These are phyloP conservation scores for Chelonus insularis DNA, from an alignment of 1,140 invertebrate species.

Conservation along the genomic window DNA sequence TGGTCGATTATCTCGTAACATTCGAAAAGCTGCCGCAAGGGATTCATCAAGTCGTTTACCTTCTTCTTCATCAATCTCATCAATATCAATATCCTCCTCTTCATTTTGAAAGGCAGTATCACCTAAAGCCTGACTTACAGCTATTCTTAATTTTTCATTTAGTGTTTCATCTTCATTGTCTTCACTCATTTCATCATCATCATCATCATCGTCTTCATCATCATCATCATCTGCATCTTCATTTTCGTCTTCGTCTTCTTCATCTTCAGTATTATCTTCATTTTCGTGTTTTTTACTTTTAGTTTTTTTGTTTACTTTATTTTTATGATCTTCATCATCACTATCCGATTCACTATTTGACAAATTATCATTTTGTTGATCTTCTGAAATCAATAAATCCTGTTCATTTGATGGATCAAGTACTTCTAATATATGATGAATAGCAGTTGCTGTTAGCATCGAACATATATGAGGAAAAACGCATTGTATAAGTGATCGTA, in stretches of 20 bases:
- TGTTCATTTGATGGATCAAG: conserved; percentile 68
- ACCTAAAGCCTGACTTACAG: conserved; percentile 68
- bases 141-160: conserved; percentile 68
- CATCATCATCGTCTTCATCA: conserved; percentile 43
- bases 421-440: conserved; percentile 75
- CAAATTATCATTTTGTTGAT: conserved; percentile 31
- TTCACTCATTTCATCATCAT: conserved; percentile 47
- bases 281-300: conserved; percentile 52
- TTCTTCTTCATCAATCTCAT: conserved; percentile 75
- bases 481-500: conserved; percentile 69
- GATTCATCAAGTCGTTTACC: conserved; percentile 72
- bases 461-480: conserved; percentile 75
- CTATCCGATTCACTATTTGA: conserved; percentile 51
- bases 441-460: conserved; percentile 67
- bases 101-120: conserved; percentile 63
- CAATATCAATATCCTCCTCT: conserved; percentile 73
- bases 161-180: conserved; percentile 62
- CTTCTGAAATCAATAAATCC: conserved; percentile 59
- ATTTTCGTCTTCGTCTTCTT: conserved; percentile 42
- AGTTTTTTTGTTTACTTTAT: conserved; percentile 34
- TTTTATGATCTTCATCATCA: conserved; percentile 38
- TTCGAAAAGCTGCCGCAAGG: conserved; percentile 71
- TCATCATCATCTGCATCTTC: too few species aligned
- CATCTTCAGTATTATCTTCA: conserved; percentile 44
- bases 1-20: conserved; percentile 65